A percentile compares a stretch with the other conserved stretches of the same genome.
Evolutionary conservation across 2,113 vertebrate species (phyloP).

Genomic region (Megaptera novaeangliae): DNA sequence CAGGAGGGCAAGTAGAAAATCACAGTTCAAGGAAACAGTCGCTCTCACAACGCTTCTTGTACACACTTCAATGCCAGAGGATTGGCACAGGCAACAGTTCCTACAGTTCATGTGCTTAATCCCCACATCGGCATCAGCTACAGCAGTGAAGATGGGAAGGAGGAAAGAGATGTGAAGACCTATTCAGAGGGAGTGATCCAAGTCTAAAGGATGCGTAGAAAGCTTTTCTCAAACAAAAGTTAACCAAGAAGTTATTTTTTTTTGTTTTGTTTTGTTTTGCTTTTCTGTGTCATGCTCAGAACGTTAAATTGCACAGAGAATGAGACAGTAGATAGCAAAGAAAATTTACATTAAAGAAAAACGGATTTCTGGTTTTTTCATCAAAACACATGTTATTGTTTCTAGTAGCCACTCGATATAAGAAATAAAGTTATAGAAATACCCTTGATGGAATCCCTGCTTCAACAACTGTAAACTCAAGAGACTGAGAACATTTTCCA

Average conservation of each 20-base stretch:
- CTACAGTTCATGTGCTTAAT: not conserved
- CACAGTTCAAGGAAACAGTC: not conserved
- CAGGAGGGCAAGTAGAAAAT: not conserved
- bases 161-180: not conserved
- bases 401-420: not conserved
- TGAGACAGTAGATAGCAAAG: not conserved
- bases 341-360: not conserved
- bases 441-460: not conserved
- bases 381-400: not conserved
- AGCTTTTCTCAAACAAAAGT: not conserved
- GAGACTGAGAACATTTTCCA: not conserved
- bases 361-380: not conserved
- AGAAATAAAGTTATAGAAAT: not conserved
- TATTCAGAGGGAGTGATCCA: not conserved
- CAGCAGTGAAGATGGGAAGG: not conserved
- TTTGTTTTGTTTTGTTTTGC: not conserved
- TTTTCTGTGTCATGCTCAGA: not conserved
- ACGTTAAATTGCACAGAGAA: not conserved
- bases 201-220: not conserved
- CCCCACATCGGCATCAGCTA: not conserved
- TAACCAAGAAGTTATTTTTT: not conserved
- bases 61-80: not conserved
- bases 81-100: fast-evolving
- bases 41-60: not conserved
- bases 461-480: not conserved